Percentiles rank a stretch among this genome's conserved stretches.
Conservation (phyloP, 2,888 invertebrate genomes). For the Ectropis crepuscularia region DNA sequence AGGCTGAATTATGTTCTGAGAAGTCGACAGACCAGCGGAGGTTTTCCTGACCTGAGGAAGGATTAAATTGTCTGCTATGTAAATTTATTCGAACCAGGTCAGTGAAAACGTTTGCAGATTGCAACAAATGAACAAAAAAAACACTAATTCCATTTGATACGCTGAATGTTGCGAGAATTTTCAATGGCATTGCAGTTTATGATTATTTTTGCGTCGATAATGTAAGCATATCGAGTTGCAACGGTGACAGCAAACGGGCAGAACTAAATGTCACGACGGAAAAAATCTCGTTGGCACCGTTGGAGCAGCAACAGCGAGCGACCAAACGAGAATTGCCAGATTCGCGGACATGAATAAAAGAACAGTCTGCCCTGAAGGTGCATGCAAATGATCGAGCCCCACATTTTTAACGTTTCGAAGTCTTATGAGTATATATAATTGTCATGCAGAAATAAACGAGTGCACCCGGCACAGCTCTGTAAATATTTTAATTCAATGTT, state of each 20-base stretch:
- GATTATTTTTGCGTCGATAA: conserved; percentile 49
- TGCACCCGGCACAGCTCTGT: conserved; percentile 63
- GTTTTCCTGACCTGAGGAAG: conserved; percentile 52
- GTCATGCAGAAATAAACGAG: conserved; percentile 75
- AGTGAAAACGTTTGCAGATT: conserved; percentile 47
- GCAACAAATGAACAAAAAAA: conserved; percentile 46
- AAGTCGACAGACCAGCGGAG: conserved; percentile 53
- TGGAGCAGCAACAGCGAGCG: conserved; percentile 52
- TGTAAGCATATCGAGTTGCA: conserved; percentile 51
- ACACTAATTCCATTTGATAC: conserved; percentile 40
- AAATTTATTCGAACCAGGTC: conserved; percentile 57
- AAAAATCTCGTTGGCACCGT: conserved; percentile 69
- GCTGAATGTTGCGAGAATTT: conserved; percentile 21
- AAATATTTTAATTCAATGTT: conserved; percentile 77
- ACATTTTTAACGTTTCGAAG: conserved; percentile 56
- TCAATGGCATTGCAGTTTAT: conserved; percentile 45
- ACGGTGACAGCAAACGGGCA: conserved; percentile 47
- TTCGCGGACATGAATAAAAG: conserved; percentile 73
- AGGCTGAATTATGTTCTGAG: conserved; percentile 64
- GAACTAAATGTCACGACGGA: conserved; percentile 58
- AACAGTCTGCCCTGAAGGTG: conserved; percentile 65
- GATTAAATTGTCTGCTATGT: conserved; percentile 59
- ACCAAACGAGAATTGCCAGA: conserved; percentile 76
- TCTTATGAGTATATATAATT: conserved; percentile 66
- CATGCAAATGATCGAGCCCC: conserved; percentile 65